These are phyloP conservation scores for Macquaria australasica DNA, from an alignment of 2,113 vertebrate genomes.

Conservation along the genomic window DNA sequence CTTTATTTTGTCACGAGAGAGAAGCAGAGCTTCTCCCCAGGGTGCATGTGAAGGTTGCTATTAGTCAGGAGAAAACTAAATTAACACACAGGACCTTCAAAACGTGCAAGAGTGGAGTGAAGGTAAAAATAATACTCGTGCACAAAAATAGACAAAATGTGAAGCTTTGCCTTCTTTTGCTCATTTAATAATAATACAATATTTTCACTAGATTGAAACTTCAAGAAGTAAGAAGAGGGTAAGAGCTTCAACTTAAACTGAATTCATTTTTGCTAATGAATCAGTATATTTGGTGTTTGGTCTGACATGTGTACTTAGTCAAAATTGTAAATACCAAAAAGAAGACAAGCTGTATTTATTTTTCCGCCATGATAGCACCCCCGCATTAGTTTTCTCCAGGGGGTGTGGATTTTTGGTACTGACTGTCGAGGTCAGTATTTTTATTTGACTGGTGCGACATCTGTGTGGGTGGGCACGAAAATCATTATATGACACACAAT, in stretches of 20 bases:
- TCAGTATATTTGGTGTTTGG: too few species aligned
- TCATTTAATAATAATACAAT: too few species aligned
- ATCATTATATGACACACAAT: neutral
- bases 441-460: neutral
- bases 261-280: too few species aligned
- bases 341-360: too few species aligned
- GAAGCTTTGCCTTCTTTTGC: neutral
- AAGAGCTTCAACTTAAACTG: too few species aligned
- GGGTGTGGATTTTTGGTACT: neutral
- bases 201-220: neutral
- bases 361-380: too few species aligned
- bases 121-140: neutral
- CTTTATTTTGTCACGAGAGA: slow-evolving; percentile 9
- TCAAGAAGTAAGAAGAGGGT: too few species aligned
- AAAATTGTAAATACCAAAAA: too few species aligned
- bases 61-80: neutral
- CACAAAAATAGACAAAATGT: neutral
- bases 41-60: neutral
- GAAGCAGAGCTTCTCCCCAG: neutral
- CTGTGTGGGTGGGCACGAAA: neutral
- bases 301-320: too few species aligned
- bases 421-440: neutral
- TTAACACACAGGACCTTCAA: neutral
- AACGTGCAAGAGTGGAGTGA: neutral
- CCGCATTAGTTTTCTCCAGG: too few species aligned